These are phyloP conservation scores for Lymantria dispar DNA, from an alignment of 2,888 invertebrate species.

Conservation along the genomic window DNA sequence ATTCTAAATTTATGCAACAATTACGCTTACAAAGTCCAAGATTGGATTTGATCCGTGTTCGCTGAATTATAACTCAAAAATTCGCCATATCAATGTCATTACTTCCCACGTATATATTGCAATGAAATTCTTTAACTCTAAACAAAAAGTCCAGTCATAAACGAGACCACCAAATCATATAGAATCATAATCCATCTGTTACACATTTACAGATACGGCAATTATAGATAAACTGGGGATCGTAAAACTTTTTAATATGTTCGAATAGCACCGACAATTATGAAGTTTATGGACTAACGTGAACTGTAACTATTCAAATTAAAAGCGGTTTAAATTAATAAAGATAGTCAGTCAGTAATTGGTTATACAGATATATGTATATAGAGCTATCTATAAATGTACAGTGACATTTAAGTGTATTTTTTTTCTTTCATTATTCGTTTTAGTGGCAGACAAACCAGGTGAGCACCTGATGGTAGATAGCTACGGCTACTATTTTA, in stretches of 20 bases:
- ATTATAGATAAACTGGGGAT: neutral
- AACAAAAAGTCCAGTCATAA: neutral
- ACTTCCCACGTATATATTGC: too few relatives aligned
- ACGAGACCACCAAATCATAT: neutral
- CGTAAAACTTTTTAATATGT: constrained; percentile 2
- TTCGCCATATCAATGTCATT: too few relatives aligned
- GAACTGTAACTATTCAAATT: constrained; percentile 10
- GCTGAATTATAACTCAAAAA: too few relatives aligned
- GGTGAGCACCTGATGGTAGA: neutral
- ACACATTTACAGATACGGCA: neutral
- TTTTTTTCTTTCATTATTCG: neutral
- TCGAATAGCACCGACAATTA: neutral
- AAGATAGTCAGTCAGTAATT: constrained; percentile 2
- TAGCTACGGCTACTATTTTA: neutral
- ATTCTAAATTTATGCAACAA: too few relatives aligned
- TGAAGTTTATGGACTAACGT: neutral
- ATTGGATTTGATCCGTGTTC: too few relatives aligned
- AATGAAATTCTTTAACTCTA: too few relatives aligned
- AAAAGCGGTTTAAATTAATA: constrained; percentile 4
- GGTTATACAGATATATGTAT: neutral
- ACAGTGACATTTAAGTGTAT: neutral
- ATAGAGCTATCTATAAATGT: neutral
- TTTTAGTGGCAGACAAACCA: neutral
- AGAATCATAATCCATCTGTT: neutral
- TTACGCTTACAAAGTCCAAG: too few relatives aligned